Evolutionary conservation across 2,113 vertebrate genomes (phyloP), one percentile per base, ranked within the genome.

Genomic region (Ellobius talpinus): DNA sequence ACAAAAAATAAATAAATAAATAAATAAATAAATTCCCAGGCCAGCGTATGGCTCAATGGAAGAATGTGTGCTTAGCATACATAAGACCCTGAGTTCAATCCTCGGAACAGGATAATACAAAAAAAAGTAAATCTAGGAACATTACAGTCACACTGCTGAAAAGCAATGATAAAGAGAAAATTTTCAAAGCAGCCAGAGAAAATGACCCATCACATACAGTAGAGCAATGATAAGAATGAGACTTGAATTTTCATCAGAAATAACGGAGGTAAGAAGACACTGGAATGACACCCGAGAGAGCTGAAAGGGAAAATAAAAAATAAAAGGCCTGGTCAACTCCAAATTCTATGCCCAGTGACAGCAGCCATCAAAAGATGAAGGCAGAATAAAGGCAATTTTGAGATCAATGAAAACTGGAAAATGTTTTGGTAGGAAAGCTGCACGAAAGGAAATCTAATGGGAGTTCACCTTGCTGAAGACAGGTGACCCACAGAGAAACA

Each of bases 111-210:
- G 42, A 33, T 31, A 90, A 77, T 39, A 81, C 5, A 90, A 86
- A 77, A 19, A 87, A 87, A 92, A 72, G n/a, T 70, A 89, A 90
- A 84, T 7, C 31, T 52, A 58, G 39, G 39, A 21, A 42, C 7
- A 82, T 84, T 94, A 81, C 1, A 74, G 89, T 36, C 42, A 94
- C 85, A 58, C 33, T 89, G 85, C 72, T 89, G 78, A 94, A 94
- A 92, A 76, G 45, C 50, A 39, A 89, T 68, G 39, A 92, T 66
- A 92, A 88, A 79, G 19, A 94, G 72, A 87, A 94, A 94, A 89
- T 29, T 74, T 73, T 90, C 70, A 61, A 95, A 86, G 90, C 52
- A 93, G 63, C 10, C 82, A 79, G 33, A 89, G 47, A 85, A 96
- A 85, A 95, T 2, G 3, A 74, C 39, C 72, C 65, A 74, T 86